Conservation (phyloP, 2,888 invertebrate genomes). For the Camptogramma bilineatum region DNA sequence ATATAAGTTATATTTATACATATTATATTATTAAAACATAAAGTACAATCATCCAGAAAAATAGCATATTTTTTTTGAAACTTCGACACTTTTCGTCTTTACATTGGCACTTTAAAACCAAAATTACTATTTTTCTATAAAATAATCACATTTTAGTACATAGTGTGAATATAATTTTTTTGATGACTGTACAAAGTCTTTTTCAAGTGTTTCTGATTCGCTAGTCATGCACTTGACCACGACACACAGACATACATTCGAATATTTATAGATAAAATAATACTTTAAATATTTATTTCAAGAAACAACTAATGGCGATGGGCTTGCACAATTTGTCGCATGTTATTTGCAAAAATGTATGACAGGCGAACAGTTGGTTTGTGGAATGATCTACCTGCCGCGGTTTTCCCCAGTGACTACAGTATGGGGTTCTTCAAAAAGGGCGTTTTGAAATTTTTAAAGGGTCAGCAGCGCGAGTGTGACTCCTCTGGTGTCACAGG, state of each 20-base stretch:
- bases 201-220: conserved; percentile 37
- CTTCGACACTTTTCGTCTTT: neutral
- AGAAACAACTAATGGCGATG: no score
- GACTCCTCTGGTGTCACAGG: no score
- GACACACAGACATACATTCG: conserved; percentile 25
- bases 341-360: no score
- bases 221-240: conserved; percentile 36
- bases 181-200: conserved; percentile 1
- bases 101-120: neutral
- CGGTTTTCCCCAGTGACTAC: no score
- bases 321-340: no score
- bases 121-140: neutral
- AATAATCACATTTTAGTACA: neutral
- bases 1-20: conserved; percentile 26
- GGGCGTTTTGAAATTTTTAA: no score
- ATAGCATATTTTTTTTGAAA: neutral
- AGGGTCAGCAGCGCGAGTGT: no score
- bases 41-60: neutral
- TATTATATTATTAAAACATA: conserved; percentile 37
- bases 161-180: neutral
- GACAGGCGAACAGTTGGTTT: no score
- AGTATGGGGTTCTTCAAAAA: no score
- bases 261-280: conserved; percentile 28
- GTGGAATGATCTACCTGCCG: no score
- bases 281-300: no score